Evolutionary conservation across 2,888 invertebrate species (phyloP), one percentile per base, ranked within the genome.

Genomic region (Acrobasis suavella): DNA sequence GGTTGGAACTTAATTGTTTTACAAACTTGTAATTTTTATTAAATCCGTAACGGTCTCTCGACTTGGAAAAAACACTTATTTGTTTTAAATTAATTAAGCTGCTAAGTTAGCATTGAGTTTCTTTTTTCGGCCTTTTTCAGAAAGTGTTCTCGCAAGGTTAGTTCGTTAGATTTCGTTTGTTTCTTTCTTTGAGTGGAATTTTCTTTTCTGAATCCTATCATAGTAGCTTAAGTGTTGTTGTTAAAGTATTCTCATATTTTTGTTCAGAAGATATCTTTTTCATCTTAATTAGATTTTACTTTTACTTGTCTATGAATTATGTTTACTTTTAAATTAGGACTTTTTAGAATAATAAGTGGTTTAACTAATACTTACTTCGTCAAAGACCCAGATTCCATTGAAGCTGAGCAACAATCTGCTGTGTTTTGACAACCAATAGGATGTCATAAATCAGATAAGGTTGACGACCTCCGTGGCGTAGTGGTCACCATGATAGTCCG

Each of bases 11-110:
- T 56, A 46, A 56, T 56, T 56, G 56, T 46, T 56, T 42, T 22
- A 56, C 38, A 16, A 56, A 56, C 42, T 56, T 42, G 8, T 22
- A 42, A 56, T 56, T 56, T 56, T 46, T 46, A 56, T 56, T 56
- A 22, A 42, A 56, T 15, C 56, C 17, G 42, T 56, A 56, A 56
- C 22, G 56, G 42, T 42, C 15, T 42, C 15, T 37, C 54, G 38
- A 55, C 32, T 52, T 15, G 54, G 15, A 56, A 56, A 56, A 42
- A 56, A 42, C 22, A 42, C 56, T 56, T 46, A 42, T 56, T 56
- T 56, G 42, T 56, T 56, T 42, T 56, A 56, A 56, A 17, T 56
- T n/a, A 56, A 42, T 56, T 42, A 52, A 32, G 10, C 46, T 46
- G 46, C 46, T 46, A 46, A 46, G 6, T 46, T 46, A 12, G n/a